Conservation (phyloP, 2,113 vertebrate genomes). For the Festucalex cinctus region DNA sequence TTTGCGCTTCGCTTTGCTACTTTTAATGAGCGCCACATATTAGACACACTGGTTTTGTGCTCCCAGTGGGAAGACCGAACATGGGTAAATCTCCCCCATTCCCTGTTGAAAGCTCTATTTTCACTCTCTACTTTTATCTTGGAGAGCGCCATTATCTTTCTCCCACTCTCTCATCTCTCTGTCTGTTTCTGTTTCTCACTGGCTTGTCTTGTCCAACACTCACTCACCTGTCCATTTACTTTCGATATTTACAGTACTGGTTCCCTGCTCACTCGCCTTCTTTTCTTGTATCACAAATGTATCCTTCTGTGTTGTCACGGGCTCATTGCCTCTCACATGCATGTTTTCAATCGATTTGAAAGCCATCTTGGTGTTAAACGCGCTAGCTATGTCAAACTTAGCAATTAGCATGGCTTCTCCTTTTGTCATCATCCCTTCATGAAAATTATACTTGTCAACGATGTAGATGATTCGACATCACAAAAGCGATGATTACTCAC, state of each 20-base stretch:
- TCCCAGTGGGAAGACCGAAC: neutral
- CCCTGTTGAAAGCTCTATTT: constrained; percentile 1
- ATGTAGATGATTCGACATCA: too few species aligned
- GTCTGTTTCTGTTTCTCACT: neutral
- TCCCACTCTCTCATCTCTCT: neutral
- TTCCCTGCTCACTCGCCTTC: neutral
- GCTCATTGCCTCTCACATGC: neutral
- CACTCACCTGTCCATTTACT: neutral
- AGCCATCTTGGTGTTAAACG: too few species aligned
- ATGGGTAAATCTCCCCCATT: neutral
- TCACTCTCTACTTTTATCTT: neutral
- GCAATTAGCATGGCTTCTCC: too few species aligned
- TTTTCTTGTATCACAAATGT: neutral
- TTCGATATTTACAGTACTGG: neutral
- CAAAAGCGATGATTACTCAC: too few species aligned
- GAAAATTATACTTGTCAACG: too few species aligned
- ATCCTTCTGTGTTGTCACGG: neutral
- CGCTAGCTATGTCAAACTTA: too few species aligned
- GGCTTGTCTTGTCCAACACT: neutral
- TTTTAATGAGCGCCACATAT: neutral
- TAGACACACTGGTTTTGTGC: neutral
- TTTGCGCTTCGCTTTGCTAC: neutral
- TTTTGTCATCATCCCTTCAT: too few species aligned
- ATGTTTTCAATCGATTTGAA: neutral
- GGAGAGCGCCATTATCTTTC: neutral